phyloP scores from a whole-genome alignment of 2,113 vertebrate species.

The Pelecanus crispus region DNA sequence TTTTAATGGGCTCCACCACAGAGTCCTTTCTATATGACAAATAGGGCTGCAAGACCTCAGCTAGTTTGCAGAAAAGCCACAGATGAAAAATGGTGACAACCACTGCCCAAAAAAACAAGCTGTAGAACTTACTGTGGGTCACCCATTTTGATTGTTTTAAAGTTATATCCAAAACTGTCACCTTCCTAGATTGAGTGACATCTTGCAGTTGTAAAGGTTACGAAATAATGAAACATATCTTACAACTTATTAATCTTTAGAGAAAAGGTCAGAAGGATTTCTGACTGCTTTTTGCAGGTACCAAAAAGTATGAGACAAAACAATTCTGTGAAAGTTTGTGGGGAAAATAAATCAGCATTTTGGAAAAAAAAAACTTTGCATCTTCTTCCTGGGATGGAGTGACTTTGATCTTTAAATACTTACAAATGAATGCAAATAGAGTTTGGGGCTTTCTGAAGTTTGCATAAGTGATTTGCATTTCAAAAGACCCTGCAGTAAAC shows the following conservation, averaged over 20 bases:
- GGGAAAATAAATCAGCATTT: not conserved
- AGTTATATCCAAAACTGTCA: conserved; percentile 30
- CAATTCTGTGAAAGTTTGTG: not conserved
- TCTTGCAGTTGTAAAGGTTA: not conserved
- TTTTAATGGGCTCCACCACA: not conserved
- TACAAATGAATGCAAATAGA: conserved; percentile 52
- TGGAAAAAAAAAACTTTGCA: not conserved
- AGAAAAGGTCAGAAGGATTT: not conserved
- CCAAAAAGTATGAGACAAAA: not conserved
- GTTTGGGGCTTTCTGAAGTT: conserved; percentile 27
- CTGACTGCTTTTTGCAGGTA: not conserved
- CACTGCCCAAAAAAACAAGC: not conserved
- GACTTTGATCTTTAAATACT: conserved; percentile 46
- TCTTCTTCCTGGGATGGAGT: not conserved
- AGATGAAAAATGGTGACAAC: conserved; percentile 31
- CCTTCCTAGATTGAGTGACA: not conserved
- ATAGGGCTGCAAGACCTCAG: not conserved
- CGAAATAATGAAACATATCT: conserved; percentile 2
- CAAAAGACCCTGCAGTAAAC: conserved; percentile 46
- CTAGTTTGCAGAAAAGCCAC: not conserved
- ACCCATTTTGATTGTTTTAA: not conserved
- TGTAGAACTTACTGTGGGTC: not conserved
- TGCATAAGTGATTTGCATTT: conserved; percentile 41
- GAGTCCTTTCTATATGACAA: not conserved
- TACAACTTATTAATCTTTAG: conserved; percentile 6